Base-by-base conservation (phyloP, 2,113 vertebrate genomes). In the Nicator chloris region DNA sequence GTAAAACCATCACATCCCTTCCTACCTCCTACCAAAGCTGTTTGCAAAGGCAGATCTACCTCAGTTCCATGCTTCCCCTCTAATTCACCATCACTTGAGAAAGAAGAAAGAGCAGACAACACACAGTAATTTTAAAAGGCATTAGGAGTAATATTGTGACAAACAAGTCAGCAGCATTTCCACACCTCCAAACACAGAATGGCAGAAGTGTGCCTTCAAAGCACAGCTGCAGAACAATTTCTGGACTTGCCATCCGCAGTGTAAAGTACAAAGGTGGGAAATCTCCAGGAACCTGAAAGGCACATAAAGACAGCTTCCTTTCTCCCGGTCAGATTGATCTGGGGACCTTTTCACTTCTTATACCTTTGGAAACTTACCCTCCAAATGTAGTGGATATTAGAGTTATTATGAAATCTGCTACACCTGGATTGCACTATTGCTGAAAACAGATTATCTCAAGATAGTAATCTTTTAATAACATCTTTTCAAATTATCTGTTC, bases 131-230 rank as follows among this genome's bases (percentile, higher is more conserved):
- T 96, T 80, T 88, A 75, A 89, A 88, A 86, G 53, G 63, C 73
- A 70, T 93, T 90, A 92, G 66, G 70, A 94, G 91, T 86, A 96
- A 94, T 94, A 92, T 72, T 94, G 94, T 95, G 95, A 92, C 94
- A 97, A 86, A 93, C 60, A 61, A 82, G 42, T 94, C 91, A 64
- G 90, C 7, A 44, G 68, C 50, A 54, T 71, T 61, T 97, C 91
- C 71, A 88, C 8, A 51, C 69, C 64, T 93, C 84, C 54, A 73
- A 88, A 88, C 53, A 44, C 82, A 63, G 80, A 73, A 82, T 35
- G 7, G 61, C 3, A 70, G 50, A 59, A 72, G 60, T 37, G 47
- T 6, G 31, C 24, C 51, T n/a, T 63, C 27, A 83, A 73, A 40
- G 42, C 60, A 90, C 30, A 60, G 24, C 33, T 72, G 81, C 22